These are phyloP conservation scores for Muschampia staudingeri DNA, from an alignment of 2,888 invertebrate genomes.

Conservation along the genomic window DNA sequence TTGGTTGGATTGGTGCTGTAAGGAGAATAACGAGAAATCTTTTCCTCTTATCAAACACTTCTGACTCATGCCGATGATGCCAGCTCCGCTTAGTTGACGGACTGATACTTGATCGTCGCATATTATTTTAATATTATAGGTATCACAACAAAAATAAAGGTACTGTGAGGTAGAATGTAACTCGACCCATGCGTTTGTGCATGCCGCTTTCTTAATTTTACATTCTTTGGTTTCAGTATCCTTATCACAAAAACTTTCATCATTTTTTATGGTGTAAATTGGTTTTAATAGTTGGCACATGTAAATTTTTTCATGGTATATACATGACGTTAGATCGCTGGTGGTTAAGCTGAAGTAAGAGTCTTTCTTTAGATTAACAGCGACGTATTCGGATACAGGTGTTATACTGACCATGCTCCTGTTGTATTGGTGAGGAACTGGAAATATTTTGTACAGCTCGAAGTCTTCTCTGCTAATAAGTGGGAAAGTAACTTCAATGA, in stretches of 20 bases:
- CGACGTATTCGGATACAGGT: conserved; percentile 57
- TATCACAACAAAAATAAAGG: conserved; percentile 44
- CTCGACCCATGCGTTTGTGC: not conserved
- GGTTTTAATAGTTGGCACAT: conserved; percentile 41
- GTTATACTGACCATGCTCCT: conserved; percentile 52
- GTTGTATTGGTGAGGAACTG: conserved; percentile 36
- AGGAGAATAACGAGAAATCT: conserved; percentile 42
- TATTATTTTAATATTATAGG: conserved; percentile 38
- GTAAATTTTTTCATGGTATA: conserved; percentile 25
- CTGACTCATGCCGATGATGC: conserved; percentile 28
- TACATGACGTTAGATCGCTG: conserved; percentile 21
- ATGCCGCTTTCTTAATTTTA: not conserved
- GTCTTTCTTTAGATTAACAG: conserved; percentile 50
- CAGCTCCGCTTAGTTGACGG: conserved; percentile 21
- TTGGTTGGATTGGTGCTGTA: conserved; percentile 40
- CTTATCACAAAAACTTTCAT: not conserved
- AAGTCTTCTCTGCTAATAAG: conserved; percentile 52
- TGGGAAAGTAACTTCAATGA: conserved; percentile 64
- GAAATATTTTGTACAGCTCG: conserved; percentile 46
- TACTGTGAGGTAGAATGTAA: conserved; percentile 27
- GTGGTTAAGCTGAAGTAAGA: conserved; percentile 35
- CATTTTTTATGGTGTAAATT: not conserved
- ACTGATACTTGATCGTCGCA: conserved; percentile 40
- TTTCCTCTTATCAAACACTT: conserved; percentile 46
- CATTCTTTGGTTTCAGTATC: not conserved